A percentile compares a stretch with the other conserved stretches of the same genome.
Conservation (phyloP, 2,113 vertebrate genomes). For the Amphiprion ocellaris region DNA sequence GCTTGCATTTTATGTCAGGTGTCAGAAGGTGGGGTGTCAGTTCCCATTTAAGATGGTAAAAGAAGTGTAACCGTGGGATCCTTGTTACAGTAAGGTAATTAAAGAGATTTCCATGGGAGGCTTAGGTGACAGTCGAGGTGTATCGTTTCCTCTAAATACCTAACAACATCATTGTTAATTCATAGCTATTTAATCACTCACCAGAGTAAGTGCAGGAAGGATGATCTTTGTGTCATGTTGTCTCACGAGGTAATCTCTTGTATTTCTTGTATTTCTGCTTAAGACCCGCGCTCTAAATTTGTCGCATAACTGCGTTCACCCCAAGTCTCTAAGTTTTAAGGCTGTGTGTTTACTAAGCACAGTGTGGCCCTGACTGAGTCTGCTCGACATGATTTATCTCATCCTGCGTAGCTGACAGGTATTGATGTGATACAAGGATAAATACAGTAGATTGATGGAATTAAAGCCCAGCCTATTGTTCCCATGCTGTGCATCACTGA, state of each 20-base stretch:
- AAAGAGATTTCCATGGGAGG: constrained; percentile 76
- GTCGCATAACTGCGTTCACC: constrained; percentile 43
- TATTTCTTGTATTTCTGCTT: constrained; percentile 41
- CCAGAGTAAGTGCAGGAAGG: constrained; percentile 64
- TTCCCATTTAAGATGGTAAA: constrained; percentile 57
- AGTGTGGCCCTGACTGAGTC: constrained; percentile 52
- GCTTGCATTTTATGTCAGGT: constrained; percentile 52
- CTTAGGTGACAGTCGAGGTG: constrained; percentile 68
- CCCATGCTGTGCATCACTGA: constrained; percentile 77
- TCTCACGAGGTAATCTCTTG: constrained; percentile 62
- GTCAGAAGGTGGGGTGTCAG: constrained; percentile 51
- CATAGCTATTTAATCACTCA: constrained; percentile 77
- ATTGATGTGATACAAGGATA: constrained; percentile 81
- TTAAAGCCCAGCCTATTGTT: constrained; percentile 79
- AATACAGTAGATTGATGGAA: constrained; percentile 76
- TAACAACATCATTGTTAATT: constrained; percentile 80
- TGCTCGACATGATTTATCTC: constrained; percentile 73
- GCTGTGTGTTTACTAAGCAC: constrained; percentile 50
- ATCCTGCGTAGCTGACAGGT: constrained; percentile 74
- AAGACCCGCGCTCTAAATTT: constrained; percentile 42
- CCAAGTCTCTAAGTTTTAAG: constrained; percentile 60
- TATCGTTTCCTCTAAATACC: constrained; percentile 78
- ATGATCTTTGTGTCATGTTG: constrained; percentile 67
- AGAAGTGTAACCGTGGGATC: constrained; percentile 64
- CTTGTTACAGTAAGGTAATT: constrained; percentile 75